Evolutionary conservation across 2,888 invertebrate genomes (phyloP).

Genomic region (Tortrix viridana): DNA sequence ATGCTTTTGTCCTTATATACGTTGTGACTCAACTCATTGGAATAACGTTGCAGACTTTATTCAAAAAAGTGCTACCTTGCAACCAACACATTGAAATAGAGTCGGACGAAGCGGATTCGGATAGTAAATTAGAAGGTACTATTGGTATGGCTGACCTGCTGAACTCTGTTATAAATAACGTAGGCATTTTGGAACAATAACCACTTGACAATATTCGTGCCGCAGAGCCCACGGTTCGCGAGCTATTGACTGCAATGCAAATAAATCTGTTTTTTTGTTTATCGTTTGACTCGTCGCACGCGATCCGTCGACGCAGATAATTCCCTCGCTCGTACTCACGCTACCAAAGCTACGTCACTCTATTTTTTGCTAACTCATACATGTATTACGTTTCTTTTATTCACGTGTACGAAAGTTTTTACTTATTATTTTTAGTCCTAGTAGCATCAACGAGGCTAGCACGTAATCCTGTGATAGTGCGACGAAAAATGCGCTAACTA

Average conservation of each 20-base stretch:
- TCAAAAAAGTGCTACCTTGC: too few relatives aligned
- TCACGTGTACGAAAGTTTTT: not conserved
- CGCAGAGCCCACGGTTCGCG: conserved; percentile 1
- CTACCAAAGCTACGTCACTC: not conserved
- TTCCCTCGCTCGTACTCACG: conserved; percentile 2
- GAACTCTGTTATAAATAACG: not conserved
- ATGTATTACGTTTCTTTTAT: too few relatives aligned
- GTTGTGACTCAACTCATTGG: too few relatives aligned
- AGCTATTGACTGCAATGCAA: conserved; percentile 14
- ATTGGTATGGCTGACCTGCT: not conserved
- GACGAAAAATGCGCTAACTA: too few relatives aligned
- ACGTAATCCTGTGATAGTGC: too few relatives aligned
- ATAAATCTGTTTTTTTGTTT: conserved; percentile 21
- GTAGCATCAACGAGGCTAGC: too few relatives aligned
- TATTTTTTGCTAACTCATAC: too few relatives aligned
- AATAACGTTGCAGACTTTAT: too few relatives aligned
- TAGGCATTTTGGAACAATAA: not conserved
- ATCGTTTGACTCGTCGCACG: conserved; percentile 12
- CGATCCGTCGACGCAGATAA: conserved; percentile 8
- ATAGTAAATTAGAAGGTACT: not conserved
- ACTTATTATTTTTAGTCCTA: too few relatives aligned
- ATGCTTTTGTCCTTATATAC: too few relatives aligned
- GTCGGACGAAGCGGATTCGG: too few relatives aligned
- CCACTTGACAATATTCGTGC: conserved; percentile 17
- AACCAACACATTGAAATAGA: too few relatives aligned